Evolutionary conservation across 1,140 invertebrate genomes (phyloP).

Genomic region (roundworm (Caenorhabditis elegans)): WBcel235 BX284605.5:18493001-18493500

Average conservation of each 20-base stretch:
- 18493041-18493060: no score
- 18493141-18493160: slow-evolving; percentile 67
- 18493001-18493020: no score
- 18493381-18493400: not conserved
- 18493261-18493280: slow-evolving; percentile 74
- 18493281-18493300: not conserved
- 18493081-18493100: no score
- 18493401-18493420: no score
- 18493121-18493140: slow-evolving; percentile 65
- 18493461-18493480: not conserved
- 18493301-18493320: slow-evolving; percentile 43
- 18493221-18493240: slow-evolving; percentile 1
- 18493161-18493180: slow-evolving; percentile 66
- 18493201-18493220: slow-evolving; percentile 55
- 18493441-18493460: not conserved
- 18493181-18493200: slow-evolving; percentile 65
- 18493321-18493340: slow-evolving; percentile 46
- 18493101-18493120: not conserved
- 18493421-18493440: no score
- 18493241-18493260: slow-evolving; percentile 81
- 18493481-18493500: not conserved
- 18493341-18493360: not conserved
- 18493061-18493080: no score
- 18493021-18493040: no score
- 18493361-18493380: not conserved